Base-by-base conservation (phyloP, 2,113 vertebrate species). In the Cyprinodon variegatus region DNA sequence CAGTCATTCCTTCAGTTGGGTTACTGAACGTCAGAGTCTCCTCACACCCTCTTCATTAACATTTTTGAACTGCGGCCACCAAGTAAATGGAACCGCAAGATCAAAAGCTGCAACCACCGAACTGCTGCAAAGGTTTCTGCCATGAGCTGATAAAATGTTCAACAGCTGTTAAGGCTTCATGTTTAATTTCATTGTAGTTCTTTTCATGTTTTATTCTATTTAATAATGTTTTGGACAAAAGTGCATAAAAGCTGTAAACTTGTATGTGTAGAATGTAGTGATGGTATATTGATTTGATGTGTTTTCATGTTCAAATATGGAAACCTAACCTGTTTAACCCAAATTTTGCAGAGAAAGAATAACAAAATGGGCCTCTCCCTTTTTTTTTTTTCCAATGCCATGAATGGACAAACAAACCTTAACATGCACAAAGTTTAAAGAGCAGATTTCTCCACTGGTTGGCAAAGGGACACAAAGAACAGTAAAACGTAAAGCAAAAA, bases 401-500 rank as follows among this genome's bases (percentile, higher is more conserved):
- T 17, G 17, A 15, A 46, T 68, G 45, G 1, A 11, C 5, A 2
- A 38, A 17, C 3, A 29, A 6, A 39, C 3, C 8, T 64, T 45
- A 1, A 2, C 11, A 60, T 8, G 8, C 36, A 36, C 1, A 43
- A 1, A 60, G 15, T 2, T 22, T 1, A 6, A 20, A 45, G 11
- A 13, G 36, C 20, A 53, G 13, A 11, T 20, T 13, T 12, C 3
- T 10, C n/a, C 3, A 11, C 17, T 53, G 57, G 9, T 11, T 14
- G 61, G 22, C 64, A 43, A 13, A 61, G 4, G 38, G 39, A 60
- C 4, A 8, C 6, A 60, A 45, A 4, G 45, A 74, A 66, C 57
- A 70, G 53, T n/a, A 29, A 11, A 59, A 77, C 65, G 72, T 37
- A 29, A 14, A 40, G 10, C 36, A 62, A 68, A 71, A 68, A 61